phyloP scores from a whole-genome alignment of 2,888 invertebrate species.

The Hypolimnas misippus region DNA sequence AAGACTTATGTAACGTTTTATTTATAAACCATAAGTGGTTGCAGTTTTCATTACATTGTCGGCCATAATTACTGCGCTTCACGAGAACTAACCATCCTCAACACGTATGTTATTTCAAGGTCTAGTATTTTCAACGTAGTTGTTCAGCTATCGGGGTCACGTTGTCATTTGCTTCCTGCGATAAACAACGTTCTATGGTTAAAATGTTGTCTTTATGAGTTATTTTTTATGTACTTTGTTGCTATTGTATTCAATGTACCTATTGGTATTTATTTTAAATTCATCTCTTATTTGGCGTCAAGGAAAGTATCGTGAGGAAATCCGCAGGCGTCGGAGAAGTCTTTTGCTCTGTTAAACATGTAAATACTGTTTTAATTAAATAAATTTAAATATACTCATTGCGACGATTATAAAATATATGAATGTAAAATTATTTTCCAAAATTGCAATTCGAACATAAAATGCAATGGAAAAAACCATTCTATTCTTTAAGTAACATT shows the following conservation, averaged over 20 bases:
- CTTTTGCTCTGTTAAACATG: too few species aligned
- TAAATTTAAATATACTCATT: too few species aligned
- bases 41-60: slow-evolving; percentile 26
- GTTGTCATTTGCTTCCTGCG: slow-evolving; percentile 40
- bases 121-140: slow-evolving; percentile 41
- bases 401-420: too few species aligned
- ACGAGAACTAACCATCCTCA: slow-evolving; percentile 59
- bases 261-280: too few species aligned
- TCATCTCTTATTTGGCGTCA: too few species aligned
- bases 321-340: too few species aligned
- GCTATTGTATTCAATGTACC: background rate
- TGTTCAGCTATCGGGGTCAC: slow-evolving; percentile 38
- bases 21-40: slow-evolving; percentile 25
- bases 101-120: slow-evolving; percentile 43
- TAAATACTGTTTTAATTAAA: too few species aligned
- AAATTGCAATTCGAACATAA: too few species aligned
- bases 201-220: slow-evolving; percentile 23
- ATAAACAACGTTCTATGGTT: slow-evolving; percentile 36
- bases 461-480: too few species aligned
- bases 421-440: too few species aligned
- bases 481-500: too few species aligned
- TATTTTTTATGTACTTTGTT: slow-evolving; percentile 10
- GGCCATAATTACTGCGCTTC: slow-evolving; percentile 30
- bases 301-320: too few species aligned
- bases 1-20: slow-evolving; percentile 28